Percentiles rank a stretch among this genome's conserved stretches.
These are phyloP conservation scores for Simalia tracyae DNA, from an alignment of 2,797 vertebrate species.

Conservation along the genomic window DNA sequence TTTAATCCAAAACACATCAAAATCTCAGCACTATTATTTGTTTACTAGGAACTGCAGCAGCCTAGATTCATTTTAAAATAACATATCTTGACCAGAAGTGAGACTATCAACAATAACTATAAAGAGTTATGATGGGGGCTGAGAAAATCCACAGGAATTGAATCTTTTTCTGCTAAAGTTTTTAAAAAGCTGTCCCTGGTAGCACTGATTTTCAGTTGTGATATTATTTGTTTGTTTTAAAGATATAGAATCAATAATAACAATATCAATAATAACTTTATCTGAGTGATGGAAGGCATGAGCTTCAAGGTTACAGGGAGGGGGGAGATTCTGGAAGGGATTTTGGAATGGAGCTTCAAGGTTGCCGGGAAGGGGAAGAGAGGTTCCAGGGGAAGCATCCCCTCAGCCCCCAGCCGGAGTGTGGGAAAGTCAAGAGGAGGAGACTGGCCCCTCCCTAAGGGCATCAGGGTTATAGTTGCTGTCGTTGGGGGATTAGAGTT, in stretches of 20 bases:
- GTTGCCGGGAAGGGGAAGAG: no score
- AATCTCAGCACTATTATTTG: background rate
- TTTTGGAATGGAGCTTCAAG: no score
- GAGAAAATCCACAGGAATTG: background rate
- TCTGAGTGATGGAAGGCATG: no score
- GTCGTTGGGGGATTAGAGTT: no score
- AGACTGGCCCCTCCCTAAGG: no score
- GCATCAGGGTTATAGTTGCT: no score
- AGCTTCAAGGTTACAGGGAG: no score
- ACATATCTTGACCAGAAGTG: background rate
- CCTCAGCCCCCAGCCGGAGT: no score
- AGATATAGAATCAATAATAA: background rate
- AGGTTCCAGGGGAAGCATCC: no score
- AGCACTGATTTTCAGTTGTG: background rate
- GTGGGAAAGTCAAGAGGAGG: no score
- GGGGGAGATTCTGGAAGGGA: no score
- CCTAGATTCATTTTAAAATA: background rate
- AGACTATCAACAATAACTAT: background rate
- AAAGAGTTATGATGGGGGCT: background rate
- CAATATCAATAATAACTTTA: background rate
- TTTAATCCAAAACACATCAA: background rate
- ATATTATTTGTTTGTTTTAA: background rate
- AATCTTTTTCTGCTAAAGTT: background rate
- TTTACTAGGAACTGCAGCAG: background rate
- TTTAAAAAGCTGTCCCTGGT: background rate